phyloP scores from a whole-genome alignment of 2,888 invertebrate genomes.

The Drosophila hawaiiensis region DNA sequence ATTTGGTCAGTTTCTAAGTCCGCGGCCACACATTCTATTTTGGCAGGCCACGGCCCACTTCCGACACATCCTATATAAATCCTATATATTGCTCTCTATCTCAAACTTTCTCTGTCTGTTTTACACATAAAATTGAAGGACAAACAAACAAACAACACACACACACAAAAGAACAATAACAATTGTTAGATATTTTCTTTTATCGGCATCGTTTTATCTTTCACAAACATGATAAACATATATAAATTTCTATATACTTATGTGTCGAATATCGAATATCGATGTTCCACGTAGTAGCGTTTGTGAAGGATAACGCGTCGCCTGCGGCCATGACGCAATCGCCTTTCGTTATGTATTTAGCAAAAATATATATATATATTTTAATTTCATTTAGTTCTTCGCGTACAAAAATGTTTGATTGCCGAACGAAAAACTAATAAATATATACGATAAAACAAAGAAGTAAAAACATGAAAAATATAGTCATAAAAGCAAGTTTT shows the following conservation, averaged over 20 bases:
- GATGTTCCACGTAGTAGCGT: constrained; percentile 27
- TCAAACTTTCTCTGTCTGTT: constrained; percentile 30
- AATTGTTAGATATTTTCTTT: constrained; percentile 47
- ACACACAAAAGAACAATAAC: constrained; percentile 10
- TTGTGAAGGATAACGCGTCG: constrained; percentile 46
- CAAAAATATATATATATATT: constrained; percentile 45
- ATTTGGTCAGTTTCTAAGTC: no score
- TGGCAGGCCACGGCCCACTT: no score
- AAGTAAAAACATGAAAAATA: constrained; percentile 22
- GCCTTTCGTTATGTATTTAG: constrained; percentile 71
- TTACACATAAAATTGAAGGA: constrained; percentile 21
- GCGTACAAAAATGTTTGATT: constrained; percentile 28
- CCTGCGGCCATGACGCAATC: constrained; percentile 26
- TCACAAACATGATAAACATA: constrained; percentile 36
- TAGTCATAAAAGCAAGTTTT: constrained; percentile 50
- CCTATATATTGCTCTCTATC: constrained; percentile 28
- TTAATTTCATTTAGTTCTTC: constrained; percentile 36
- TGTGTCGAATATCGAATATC: constrained; percentile 6
- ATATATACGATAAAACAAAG: constrained; percentile 13
- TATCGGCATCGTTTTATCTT: constrained; percentile 35
- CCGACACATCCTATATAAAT: constrained; percentile 1
- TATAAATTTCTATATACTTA: constrained; percentile 4
- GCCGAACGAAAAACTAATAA: constrained; percentile 30
- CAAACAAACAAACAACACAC: constrained; percentile 19
- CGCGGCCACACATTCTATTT: no score